A percentile compares a stretch with the other conserved stretches of the same genome.
Conservation (phyloP, 2,888 invertebrate species). For the Liopterus haemorrhoidalis region DNA sequence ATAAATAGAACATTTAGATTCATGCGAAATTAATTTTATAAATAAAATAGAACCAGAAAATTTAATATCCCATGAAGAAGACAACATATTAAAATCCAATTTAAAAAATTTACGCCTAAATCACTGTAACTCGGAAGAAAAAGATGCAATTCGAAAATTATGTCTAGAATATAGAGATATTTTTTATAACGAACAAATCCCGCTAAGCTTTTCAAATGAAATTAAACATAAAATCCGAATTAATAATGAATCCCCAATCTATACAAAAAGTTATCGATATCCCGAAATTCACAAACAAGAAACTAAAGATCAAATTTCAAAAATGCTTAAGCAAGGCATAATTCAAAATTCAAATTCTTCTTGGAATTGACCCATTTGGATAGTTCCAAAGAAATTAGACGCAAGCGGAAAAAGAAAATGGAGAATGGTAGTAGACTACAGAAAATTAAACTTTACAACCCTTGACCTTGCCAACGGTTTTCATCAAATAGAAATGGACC, state of each 20-base stretch:
- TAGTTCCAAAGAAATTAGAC: conserved; percentile 40
- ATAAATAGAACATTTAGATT: too few species aligned
- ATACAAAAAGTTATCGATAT: too few species aligned
- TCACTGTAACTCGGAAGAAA: conserved; percentile 17
- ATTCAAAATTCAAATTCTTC: conserved; percentile 37
- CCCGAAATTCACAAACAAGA: conserved; percentile 34
- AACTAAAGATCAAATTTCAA: conserved; percentile 35
- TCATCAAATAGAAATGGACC: too few species aligned
- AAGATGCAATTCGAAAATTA: conserved; percentile 13
- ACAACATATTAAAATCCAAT: too few species aligned
- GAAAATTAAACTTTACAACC: conserved; percentile 35
- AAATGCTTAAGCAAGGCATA: conserved; percentile 35
- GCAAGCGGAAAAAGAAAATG: conserved; percentile 36
- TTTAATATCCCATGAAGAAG: too few species aligned
- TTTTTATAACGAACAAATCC: conserved; percentile 18
- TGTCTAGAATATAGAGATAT: conserved; percentile 26
- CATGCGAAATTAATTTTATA: too few species aligned
- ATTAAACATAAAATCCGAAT: conserved; percentile 28
- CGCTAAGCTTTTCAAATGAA: conserved; percentile 29
- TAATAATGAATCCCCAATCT: conserved; percentile 11
- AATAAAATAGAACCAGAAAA: too few species aligned
- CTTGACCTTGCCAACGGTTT: too few species aligned
- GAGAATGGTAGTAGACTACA: conserved; percentile 35
- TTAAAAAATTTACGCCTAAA: conserved; percentile 11
- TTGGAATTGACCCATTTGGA: conserved; percentile 38